Conservation (phyloP, 2,888 invertebrate species). For the Cerceris rybyensis region DNA sequence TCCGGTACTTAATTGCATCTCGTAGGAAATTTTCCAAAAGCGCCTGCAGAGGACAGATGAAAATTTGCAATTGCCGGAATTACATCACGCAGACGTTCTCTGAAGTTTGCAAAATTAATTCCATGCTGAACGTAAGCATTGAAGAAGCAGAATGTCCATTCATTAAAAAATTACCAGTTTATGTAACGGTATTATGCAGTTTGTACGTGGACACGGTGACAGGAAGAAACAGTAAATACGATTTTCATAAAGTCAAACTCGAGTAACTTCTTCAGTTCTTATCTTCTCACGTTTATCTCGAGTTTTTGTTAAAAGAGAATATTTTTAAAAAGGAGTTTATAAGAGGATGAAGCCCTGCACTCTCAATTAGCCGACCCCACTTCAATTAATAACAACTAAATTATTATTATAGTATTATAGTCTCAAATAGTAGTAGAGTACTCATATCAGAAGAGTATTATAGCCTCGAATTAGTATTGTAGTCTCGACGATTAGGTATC, state of each 20-base stretch:
- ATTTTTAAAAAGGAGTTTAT: too few species aligned
- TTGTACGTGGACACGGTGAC: not conserved
- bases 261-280: too few species aligned
- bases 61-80: not conserved
- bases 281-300: too few species aligned
- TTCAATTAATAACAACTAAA: too few species aligned
- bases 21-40: not conserved
- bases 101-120: constrained; percentile 10
- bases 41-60: not conserved
- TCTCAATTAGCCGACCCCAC: too few species aligned
- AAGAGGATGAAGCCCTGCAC: too few species aligned
- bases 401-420: too few species aligned
- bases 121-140: not conserved
- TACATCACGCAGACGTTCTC: not conserved
- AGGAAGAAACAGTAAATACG: not conserved
- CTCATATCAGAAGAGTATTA: too few species aligned
- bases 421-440: too few species aligned
- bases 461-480: too few species aligned
- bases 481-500: too few species aligned
- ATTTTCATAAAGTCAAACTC: not conserved
- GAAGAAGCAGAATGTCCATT: not conserved
- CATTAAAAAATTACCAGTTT: not conserved
- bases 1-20: not conserved
- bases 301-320: too few species aligned
- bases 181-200: constrained; percentile 12